Evolutionary conservation across 2,797 vertebrate genomes (phyloP).

Genomic region (Gadopsis bispinosus): DNA sequence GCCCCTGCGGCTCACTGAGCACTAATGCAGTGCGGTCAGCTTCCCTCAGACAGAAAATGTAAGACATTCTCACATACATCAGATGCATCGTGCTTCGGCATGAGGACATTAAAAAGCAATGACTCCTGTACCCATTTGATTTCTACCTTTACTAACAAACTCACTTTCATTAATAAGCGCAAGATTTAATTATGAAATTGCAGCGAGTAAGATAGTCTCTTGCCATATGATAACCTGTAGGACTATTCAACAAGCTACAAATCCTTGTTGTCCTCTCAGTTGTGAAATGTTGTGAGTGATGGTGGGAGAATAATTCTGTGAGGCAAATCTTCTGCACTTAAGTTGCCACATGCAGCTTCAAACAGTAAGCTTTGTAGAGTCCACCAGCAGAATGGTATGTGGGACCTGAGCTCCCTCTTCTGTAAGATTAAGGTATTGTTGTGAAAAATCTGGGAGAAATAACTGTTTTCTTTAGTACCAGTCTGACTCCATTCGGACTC

Average conservation of each 20-base stretch:
- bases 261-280: background rate
- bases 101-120: constrained; percentile 28
- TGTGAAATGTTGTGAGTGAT: background rate
- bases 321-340: constrained; percentile 28
- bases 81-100: constrained; percentile 10
- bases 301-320: constrained; percentile 3
- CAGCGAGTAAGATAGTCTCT: background rate
- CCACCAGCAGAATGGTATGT: constrained; percentile 11
- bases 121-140: constrained; percentile 19
- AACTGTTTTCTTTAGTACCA: background rate
- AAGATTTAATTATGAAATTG: constrained; percentile 28
- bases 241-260: background rate
- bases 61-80: constrained; percentile 28
- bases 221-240: background rate
- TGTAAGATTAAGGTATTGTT: constrained; percentile 40
- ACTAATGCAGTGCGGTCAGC: constrained; percentile 26
- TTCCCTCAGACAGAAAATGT: constrained; percentile 26
- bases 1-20: constrained; percentile 30
- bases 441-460: background rate
- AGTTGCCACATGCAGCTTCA: constrained; percentile 23
- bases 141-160: constrained; percentile 28
- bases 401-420: constrained; percentile 68
- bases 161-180: constrained; percentile 23
- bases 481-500: background rate
- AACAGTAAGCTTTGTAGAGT: background rate